Conservation (phyloP, 2,888 invertebrate genomes). For the Sericinus montela region DNA sequence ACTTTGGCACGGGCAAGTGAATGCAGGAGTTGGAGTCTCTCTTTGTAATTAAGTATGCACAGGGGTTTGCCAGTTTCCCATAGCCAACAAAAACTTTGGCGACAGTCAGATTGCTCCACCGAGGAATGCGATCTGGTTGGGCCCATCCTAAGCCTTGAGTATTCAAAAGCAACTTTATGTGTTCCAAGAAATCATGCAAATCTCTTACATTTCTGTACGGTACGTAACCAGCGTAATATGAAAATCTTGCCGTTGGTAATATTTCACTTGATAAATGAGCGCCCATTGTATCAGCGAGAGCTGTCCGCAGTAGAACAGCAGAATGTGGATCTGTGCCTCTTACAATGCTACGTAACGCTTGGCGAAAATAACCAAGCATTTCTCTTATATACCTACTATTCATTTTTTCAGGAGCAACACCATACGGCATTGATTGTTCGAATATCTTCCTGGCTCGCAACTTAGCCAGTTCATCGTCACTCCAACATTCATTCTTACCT, state of each 20-base stretch:
- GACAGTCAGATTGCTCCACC: constrained; percentile 58
- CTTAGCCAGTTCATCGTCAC: constrained; percentile 50
- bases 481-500: constrained; percentile 49
- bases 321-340: constrained; percentile 33
- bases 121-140: constrained; percentile 38
- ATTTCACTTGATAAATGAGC: constrained; percentile 57
- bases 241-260: constrained; percentile 58
- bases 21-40: constrained; percentile 58
- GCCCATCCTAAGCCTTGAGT: constrained; percentile 65
- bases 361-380: constrained; percentile 47
- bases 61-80: constrained; percentile 49
- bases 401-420: constrained; percentile 46
- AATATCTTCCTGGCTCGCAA: constrained; percentile 54
- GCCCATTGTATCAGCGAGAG: constrained; percentile 58
- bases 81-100: constrained; percentile 52
- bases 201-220: constrained; percentile 47
- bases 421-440: constrained; percentile 45
- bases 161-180: constrained; percentile 48
- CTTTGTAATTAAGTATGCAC: constrained; percentile 46
- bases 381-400: constrained; percentile 45
- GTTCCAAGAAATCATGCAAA: constrained; percentile 50
- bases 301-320: constrained; percentile 43
- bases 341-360: constrained; percentile 38
- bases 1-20: constrained; percentile 52
- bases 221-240: constrained; percentile 67